Evolutionary conservation across 2,888 invertebrate genomes (phyloP), one percentile per base, ranked within the genome.

Genomic region (Apotomis capreana): DNA sequence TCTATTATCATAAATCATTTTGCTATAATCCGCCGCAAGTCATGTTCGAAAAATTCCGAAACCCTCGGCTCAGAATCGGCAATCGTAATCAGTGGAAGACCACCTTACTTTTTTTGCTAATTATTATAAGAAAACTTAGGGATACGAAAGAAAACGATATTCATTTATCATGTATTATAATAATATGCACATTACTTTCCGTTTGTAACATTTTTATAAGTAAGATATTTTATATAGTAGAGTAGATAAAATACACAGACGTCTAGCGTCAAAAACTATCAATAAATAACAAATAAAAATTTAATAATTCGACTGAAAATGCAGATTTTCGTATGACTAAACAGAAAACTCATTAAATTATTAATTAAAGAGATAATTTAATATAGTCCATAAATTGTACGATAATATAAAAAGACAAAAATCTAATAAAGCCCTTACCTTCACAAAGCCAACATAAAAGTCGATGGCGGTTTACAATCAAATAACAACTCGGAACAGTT

Each of bases 121-220:
- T 44, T 5, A 5, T 8, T 44, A 8, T 49, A 49, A 55, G 13
- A 10, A 26, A 26, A 55, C 8, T 8, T 26, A 40, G 12, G 36
- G 37, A 57, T 10, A 51, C 44, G 6, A 67, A 61, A 54, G 46
- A 71, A 67, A 59, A 60, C 37, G 40, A 60, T 13, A 15, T n/a
- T 51, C 55, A 26, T 60, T 51, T 67, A 57, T 71, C 40, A 26
- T 57, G 37, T 71, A 68, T 12, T 55, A 60, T 15, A 61, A 52
- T 68, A 68, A 63, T 72, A 68, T 68, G 68, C 46, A 72, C 49
- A 57, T 61, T 61, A 71, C 57, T 68, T 51, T 46, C 61, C 44
- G 13, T 67, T 57, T 51, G 44, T 61, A 67, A 65, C 64, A 71
- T 49, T 51, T 57, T 44, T 51, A 13, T 67, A 58, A 67, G 36